A percentile compares a stretch with the other conserved stretches of the same genome.
phyloP scores from a whole-genome alignment of 2,113 vertebrate species.

The Lepus americanus region DNA sequence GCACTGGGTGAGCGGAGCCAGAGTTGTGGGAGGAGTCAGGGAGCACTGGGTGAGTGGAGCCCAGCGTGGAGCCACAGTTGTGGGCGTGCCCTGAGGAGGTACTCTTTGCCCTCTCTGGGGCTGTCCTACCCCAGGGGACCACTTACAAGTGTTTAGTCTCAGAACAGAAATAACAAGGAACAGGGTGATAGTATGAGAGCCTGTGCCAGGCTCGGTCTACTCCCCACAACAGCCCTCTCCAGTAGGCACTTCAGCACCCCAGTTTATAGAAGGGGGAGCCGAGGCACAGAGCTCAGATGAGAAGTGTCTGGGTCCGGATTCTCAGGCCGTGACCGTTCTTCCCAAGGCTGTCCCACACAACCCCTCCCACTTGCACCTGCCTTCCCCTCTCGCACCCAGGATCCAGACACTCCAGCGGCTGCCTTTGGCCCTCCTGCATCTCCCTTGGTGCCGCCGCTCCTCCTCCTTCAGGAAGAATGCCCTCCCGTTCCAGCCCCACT shows the following conservation, averaged over 20 bases:
- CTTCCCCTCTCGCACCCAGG: not conserved
- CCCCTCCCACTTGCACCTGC: too few species aligned
- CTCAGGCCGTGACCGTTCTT: not conserved
- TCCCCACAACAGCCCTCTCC: not conserved
- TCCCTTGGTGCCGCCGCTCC: not conserved
- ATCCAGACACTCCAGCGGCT: not conserved
- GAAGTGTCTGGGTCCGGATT: not conserved
- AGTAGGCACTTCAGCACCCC: not conserved
- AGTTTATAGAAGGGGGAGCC: not conserved
- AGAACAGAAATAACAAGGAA: too few species aligned
- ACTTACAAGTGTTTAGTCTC: too few species aligned
- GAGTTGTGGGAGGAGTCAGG: too few species aligned
- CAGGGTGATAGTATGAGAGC: too few species aligned
- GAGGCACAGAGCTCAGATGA: not conserved
- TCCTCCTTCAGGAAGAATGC: not conserved
- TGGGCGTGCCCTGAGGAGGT: too few species aligned
- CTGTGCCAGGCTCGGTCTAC: too few species aligned
- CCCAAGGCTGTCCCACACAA: not conserved
- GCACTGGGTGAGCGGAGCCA: too few species aligned
- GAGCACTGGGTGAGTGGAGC: too few species aligned
- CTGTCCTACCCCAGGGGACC: too few species aligned
- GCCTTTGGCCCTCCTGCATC: not conserved
- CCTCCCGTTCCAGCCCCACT: not conserved
- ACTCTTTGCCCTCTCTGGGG: too few species aligned
- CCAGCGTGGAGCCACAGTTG: too few species aligned